Base-by-base conservation (phyloP, 2,797 vertebrate genomes). In the Kryptolebias ocellatus region DNA sequence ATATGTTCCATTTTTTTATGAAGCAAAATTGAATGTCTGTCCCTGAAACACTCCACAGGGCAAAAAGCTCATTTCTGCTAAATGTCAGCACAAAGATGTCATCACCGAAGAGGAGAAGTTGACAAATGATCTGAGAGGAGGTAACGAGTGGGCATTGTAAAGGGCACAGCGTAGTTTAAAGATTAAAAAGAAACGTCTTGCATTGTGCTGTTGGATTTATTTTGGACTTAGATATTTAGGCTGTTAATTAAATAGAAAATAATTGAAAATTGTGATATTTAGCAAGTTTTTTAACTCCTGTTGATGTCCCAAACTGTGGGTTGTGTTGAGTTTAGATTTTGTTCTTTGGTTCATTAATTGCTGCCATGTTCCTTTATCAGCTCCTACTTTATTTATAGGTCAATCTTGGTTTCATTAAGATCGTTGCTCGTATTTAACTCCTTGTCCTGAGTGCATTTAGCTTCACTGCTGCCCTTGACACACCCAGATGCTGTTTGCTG, bases 401-500 rank as follows among this genome's bases (percentile, higher is more conserved):
- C 15, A 27, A 49, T 61, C 46, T 60, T 47, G 27, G 27, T 46
- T 59, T 37, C 18, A 31, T 60, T 34, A 34, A 29, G 9, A 50
- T 20, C 29, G 24, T 50, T 34, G 29, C n/a, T 61, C 24, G 20
- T 50, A 20, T 61, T 37, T 50, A 20, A 50, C 28, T 42, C 34
- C 14, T 24, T 45, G 27, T 15, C 15, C 27, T 53, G 16, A 31
- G 18, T 53, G 24, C 4, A 20, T 34, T 62, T 52, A 17, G 39
- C 42, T 61, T 51, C 28, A 62, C 29, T 37, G 9, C 47, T 42
- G 37, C 20, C 45, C 28, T 20, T 61, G 29, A 50, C 46, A 61
- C 59, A 61, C 46, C 59, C 50, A 29, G 28, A 46, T 61, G 59
- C 34, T 61, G 29, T 61, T 50, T 61, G 47, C 29, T 50, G 46